Conservation (phyloP, 2,888 invertebrate species). For the Gisinianus flammeolus region DNA sequence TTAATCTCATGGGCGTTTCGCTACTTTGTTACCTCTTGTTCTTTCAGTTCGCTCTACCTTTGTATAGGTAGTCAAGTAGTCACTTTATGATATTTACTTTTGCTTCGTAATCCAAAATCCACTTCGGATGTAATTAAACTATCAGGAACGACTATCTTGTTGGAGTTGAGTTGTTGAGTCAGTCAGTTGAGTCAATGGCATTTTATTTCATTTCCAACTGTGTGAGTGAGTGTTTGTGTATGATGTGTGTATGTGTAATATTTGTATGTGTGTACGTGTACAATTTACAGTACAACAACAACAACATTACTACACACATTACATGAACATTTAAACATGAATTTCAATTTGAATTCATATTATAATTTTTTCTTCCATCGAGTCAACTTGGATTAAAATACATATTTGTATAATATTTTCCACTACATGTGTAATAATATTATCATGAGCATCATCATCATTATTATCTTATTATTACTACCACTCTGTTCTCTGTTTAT, state of each 20-base stretch:
- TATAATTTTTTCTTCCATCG: neutral
- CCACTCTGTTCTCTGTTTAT: neutral
- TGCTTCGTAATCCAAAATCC: conserved; percentile 12
- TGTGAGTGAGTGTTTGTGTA: neutral
- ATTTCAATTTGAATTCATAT: neutral
- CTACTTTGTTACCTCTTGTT: conserved; percentile 32
- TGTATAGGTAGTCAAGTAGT: neutral
- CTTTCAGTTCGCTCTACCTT: neutral
- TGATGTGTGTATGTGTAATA: too few relatives aligned
- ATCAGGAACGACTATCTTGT: conserved; percentile 33
- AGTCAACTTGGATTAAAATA: neutral
- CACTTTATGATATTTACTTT: neutral
- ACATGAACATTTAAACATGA: neutral
- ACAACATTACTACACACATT: neutral
- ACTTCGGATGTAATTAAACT: conserved; percentile 35
- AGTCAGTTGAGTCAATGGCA: neutral
- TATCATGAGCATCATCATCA: neutral
- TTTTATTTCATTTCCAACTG: neutral
- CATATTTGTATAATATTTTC: neutral
- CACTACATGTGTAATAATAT: neutral
- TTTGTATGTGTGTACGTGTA: neutral
- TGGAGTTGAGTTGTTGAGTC: neutral
- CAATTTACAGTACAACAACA: neutral
- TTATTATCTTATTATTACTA: neutral
- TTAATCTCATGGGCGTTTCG: conserved; percentile 49